Evolutionary conservation across 1,140 invertebrate genomes (phyloP).

Genomic region (Antheraea pernyi): DNA sequence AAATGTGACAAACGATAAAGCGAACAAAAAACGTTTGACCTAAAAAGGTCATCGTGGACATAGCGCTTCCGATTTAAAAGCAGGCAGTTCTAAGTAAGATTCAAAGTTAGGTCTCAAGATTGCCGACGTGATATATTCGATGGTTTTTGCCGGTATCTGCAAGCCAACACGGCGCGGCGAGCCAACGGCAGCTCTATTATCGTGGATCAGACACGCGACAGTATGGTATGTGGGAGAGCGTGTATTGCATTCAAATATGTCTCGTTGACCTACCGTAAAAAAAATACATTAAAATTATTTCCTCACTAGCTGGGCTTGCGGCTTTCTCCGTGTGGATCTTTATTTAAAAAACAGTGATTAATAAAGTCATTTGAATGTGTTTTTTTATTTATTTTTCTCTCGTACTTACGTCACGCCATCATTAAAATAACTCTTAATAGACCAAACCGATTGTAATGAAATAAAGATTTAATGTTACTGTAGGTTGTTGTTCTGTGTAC

Average conservation of each 20-base stretch:
- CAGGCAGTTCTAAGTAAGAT: neutral
- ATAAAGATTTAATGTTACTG: too few species aligned
- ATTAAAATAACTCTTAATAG: too few species aligned
- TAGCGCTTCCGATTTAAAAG: neutral
- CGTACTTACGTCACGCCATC: too few species aligned
- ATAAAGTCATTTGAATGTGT: too few species aligned
- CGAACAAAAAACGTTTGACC: neutral
- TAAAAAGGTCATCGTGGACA: neutral
- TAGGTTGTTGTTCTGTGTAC: too few species aligned
- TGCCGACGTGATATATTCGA: neutral
- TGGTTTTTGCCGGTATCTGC: neutral
- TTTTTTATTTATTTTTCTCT: too few species aligned
- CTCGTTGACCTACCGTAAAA: neutral
- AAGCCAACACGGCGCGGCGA: neutral
- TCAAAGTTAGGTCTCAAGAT: neutral
- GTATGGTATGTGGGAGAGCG: conserved; percentile 12
- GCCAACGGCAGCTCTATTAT: conserved; percentile 1
- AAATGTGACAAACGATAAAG: neutral
- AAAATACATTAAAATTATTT: neutral
- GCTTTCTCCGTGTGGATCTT: too few species aligned
- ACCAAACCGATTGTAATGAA: too few species aligned
- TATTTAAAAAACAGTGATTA: too few species aligned
- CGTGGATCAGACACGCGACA: conserved; percentile 14
- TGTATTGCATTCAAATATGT: conserved; percentile 10
- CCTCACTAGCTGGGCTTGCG: too few species aligned